Evolutionary conservation across 1,140 invertebrate genomes (phyloP).

Genomic region (fruit fly (Drosophila melanogaster)): Release_6_plus_ISO1_MT NC_004354.4:21221501-21222000

Average conservation of each 20-base stretch:
- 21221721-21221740: not conserved
- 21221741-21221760: not conserved
- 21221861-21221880: not conserved
- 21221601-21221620: slow-evolving; percentile 7
- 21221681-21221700: slow-evolving; percentile 71
- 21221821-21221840: not conserved
- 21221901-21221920: too few relatives aligned
- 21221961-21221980: too few relatives aligned
- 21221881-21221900: not conserved
- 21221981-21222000: too few relatives aligned
- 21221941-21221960: too few relatives aligned
- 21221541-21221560: not conserved
- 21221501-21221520: slow-evolving; percentile 12
- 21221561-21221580: not conserved
- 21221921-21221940: too few relatives aligned
- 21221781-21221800: slow-evolving; percentile 19
- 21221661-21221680: slow-evolving; percentile 83
- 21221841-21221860: not conserved
- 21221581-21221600: not conserved
- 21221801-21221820: slow-evolving; percentile 1
- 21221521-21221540: not conserved
- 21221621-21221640: slow-evolving; percentile 54
- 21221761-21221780: slow-evolving; percentile 34
- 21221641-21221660: slow-evolving; percentile 65
- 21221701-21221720: slow-evolving; percentile 21